Conservation (phyloP, 2,113 vertebrate species). For the Hyaena hyaena region DNA sequence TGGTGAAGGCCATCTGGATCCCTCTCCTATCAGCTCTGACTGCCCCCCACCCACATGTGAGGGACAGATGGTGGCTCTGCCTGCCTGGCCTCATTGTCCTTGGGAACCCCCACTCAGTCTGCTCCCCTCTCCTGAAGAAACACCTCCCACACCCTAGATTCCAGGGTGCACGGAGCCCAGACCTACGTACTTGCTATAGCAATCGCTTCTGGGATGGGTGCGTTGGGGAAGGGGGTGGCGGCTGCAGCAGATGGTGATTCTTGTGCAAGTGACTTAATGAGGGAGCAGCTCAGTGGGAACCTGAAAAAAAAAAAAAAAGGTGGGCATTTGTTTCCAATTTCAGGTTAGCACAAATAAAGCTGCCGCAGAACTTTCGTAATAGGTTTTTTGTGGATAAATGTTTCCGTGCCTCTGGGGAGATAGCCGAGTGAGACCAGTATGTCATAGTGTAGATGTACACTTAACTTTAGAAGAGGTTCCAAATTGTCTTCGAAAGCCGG, state of each 20-base stretch:
- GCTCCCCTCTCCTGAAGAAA: not conserved
- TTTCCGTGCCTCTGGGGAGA: not conserved
- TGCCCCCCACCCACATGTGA: too few species aligned
- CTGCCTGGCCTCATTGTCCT: too few species aligned
- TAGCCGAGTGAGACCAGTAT: not conserved
- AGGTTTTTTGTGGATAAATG: not conserved
- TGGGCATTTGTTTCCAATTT: not conserved
- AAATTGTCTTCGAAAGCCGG: not conserved
- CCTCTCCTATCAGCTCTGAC: too few species aligned
- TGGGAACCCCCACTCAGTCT: not conserved
- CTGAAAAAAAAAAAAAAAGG: not conserved
- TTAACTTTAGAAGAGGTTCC: not conserved
- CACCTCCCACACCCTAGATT: not conserved
- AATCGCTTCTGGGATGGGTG: not conserved
- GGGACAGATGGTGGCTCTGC: rapidly evolving
- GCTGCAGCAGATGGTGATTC: not conserved
- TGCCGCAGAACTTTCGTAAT: not conserved
- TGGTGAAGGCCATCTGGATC: not conserved
- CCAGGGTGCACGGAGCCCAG: not conserved
- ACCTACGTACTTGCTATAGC: rapidly evolving
- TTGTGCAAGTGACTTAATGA: not conserved
- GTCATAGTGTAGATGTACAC: not conserved
- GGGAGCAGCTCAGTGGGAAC: not conserved
- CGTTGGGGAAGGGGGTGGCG: not conserved
- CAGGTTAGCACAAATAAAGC: not conserved